phyloP scores from a whole-genome alignment of 2,113 vertebrate genomes.

The Lampris megalopsis region DNA sequence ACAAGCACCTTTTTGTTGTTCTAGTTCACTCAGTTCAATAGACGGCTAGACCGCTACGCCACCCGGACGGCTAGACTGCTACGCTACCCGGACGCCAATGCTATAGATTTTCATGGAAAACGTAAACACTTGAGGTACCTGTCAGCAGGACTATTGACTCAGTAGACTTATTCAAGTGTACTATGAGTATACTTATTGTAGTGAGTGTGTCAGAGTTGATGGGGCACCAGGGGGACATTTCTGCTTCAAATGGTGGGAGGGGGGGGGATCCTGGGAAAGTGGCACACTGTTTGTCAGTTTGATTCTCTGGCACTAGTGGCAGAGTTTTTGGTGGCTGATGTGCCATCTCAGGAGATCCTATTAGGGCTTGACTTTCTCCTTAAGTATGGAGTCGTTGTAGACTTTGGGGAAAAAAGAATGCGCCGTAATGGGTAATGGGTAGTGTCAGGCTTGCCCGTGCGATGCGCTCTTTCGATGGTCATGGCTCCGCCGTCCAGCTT shows the following conservation, averaged over 20 bases:
- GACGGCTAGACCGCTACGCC: too few relatives aligned
- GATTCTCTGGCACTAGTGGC: constrained; percentile 14
- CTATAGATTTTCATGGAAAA: too few relatives aligned
- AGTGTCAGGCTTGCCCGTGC: not conserved
- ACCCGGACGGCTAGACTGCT: too few relatives aligned
- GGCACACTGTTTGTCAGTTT: constrained; percentile 40
- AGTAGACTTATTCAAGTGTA: too few relatives aligned
- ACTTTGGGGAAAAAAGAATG: constrained; percentile 1
- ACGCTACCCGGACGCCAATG: too few relatives aligned
- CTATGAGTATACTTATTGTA: too few relatives aligned
- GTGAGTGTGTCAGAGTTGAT: not conserved
- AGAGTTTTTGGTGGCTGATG: constrained; percentile 24
- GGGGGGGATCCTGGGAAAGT: constrained; percentile 2
- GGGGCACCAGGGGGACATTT: not conserved
- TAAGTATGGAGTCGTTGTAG: constrained; percentile 18
- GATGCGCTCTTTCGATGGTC: not conserved
- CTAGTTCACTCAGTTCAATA: too few relatives aligned
- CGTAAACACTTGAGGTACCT: too few relatives aligned
- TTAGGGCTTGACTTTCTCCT: constrained; percentile 20
- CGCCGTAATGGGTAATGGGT: not conserved
- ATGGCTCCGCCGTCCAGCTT: not conserved
- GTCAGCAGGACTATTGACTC: too few relatives aligned
- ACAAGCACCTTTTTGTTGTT: too few relatives aligned
- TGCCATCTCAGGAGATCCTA: constrained; percentile 4
- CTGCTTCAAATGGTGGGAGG: constrained; percentile 21